These are phyloP conservation scores for Bicyclus anynana DNA, from an alignment of 1,140 invertebrate species.

Conservation along the genomic window DNA sequence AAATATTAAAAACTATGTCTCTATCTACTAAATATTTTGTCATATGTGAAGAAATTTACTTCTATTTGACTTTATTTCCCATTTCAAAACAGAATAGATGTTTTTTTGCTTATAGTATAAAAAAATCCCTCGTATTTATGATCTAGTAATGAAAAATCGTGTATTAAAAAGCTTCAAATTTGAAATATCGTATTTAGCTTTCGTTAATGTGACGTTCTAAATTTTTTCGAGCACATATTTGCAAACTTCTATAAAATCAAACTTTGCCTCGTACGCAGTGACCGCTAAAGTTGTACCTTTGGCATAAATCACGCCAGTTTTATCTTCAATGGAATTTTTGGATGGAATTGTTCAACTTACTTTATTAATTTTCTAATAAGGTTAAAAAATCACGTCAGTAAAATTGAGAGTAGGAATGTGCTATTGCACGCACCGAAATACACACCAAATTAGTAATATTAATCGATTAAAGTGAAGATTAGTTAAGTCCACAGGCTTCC, in stretches of 20 bases:
- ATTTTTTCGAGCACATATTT: neutral
- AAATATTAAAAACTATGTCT: too few relatives aligned
- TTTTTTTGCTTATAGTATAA: too few relatives aligned
- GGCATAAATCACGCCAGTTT: conserved; percentile 21
- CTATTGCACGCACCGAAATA: conserved; percentile 75
- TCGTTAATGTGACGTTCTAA: too few relatives aligned
- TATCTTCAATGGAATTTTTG: conserved; percentile 61
- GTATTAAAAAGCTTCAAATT: too few relatives aligned
- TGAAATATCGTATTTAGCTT: too few relatives aligned
- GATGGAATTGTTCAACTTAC: conserved; percentile 65
- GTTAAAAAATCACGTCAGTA: conserved; percentile 44
- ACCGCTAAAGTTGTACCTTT: conserved; percentile 20
- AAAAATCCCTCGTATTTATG: too few relatives aligned
- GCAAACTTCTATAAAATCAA: neutral
- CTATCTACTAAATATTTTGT: too few relatives aligned
- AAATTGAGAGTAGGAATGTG: conserved; percentile 67
- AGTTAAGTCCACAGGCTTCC: conserved; percentile 68
- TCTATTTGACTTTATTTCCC: too few relatives aligned
- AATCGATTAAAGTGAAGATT: conserved; percentile 54
- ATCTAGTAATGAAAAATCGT: too few relatives aligned
- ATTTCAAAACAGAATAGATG: too few relatives aligned
- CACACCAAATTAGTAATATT: conserved; percentile 71
- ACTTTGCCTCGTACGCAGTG: conserved; percentile 11
- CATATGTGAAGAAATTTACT: too few relatives aligned
- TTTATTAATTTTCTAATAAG: conserved; percentile 54